A percentile compares a stretch with the other conserved stretches of the same genome.
phyloP scores from a whole-genome alignment of 2,113 vertebrate species.

The Onychorhynchus coronatus region DNA sequence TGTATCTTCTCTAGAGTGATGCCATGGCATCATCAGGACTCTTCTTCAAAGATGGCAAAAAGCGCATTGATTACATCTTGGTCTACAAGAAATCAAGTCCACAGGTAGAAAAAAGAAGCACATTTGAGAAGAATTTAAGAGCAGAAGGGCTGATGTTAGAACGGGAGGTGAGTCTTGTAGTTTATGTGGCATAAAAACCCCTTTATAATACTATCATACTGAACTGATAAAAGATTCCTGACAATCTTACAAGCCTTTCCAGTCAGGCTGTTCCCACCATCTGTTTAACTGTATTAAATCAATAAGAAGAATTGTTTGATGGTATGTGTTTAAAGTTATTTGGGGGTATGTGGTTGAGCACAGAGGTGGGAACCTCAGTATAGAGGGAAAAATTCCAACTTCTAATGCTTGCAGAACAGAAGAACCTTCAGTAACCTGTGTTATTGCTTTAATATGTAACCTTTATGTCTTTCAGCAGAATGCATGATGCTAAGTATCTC shows the following conservation, averaged over 20 bases:
- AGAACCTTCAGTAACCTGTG: background rate
- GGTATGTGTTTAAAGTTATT: background rate
- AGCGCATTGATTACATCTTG: constrained; percentile 95
- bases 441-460: background rate
- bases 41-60: constrained; percentile 95
- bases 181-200: fast-evolving
- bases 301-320: background rate
- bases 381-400: background rate
- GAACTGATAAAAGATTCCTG: background rate
- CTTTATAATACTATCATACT: background rate
- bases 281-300: background rate
- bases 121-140: constrained; percentile 95
- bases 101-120: constrained; percentile 94
- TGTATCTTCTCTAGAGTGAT: constrained; percentile 59
- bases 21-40: constrained; percentile 80
- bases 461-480: background rate
- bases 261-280: background rate
- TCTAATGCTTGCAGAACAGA: background rate
- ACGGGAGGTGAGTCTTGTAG: constrained; percentile 83
- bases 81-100: constrained; percentile 95
- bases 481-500: background rate
- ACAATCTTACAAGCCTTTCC: background rate
- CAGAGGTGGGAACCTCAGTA: background rate
- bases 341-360: background rate
- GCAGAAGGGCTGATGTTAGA: constrained; percentile 97